phyloP scores from a whole-genome alignment of 2,888 invertebrate species.

The Opisthograptis luteolata region DNA sequence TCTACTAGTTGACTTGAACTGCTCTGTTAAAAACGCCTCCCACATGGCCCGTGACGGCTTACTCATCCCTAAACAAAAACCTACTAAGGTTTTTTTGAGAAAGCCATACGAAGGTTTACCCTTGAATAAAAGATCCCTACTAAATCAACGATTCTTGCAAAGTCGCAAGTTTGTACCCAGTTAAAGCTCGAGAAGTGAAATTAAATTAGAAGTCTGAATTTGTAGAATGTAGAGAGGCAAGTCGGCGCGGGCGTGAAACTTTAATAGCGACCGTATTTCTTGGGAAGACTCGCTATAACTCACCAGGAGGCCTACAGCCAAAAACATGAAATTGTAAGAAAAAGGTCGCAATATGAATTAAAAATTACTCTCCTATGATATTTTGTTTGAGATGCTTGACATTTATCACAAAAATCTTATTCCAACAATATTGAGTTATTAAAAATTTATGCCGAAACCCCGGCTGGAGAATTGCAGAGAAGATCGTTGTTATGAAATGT shows the following conservation, averaged over 20 bases:
- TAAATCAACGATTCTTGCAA: constrained; percentile 52
- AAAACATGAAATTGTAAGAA: constrained; percentile 42
- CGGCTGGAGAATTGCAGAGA: constrained; percentile 13
- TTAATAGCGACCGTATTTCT: constrained; percentile 60
- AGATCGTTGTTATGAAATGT: constrained; percentile 8
- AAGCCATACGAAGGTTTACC: constrained; percentile 1
- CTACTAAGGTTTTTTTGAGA: background rate
- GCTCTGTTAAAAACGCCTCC: constrained; percentile 5
- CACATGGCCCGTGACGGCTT: too few relatives aligned
- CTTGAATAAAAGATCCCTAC: constrained; percentile 31
- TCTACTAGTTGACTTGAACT: constrained; percentile 23
- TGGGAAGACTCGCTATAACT: constrained; percentile 53
- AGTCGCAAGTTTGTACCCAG: constrained; percentile 53
- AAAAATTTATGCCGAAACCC: constrained; percentile 10
- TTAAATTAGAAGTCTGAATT: constrained; percentile 54
- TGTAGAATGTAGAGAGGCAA: constrained; percentile 46
- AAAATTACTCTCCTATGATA: constrained; percentile 35
- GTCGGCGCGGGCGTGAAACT: constrained; percentile 57
- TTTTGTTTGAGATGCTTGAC: constrained; percentile 23
- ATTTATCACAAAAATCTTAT: constrained; percentile 27
- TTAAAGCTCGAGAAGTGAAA: constrained; percentile 51
- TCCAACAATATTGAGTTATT: constrained; percentile 20
- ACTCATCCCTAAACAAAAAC: constrained; percentile 3
- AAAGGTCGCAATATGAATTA: constrained; percentile 46
- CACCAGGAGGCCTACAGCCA: constrained; percentile 43